Base-by-base conservation (phyloP, 2,797 vertebrate species). In the Octomys mimax region DNA sequence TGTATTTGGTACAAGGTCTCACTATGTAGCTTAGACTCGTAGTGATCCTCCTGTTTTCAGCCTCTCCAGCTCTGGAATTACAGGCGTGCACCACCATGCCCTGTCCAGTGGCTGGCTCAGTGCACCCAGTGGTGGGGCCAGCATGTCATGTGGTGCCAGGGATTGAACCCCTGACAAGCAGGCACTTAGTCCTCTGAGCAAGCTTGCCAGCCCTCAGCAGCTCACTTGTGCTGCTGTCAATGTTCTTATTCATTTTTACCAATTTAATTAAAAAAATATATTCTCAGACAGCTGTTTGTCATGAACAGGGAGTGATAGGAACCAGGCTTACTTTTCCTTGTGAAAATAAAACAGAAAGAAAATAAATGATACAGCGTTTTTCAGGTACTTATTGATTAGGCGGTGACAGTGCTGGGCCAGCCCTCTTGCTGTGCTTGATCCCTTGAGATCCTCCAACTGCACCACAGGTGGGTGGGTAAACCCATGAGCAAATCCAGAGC, bases 201-300 rank as follows among this genome's bases (percentile, higher is more conserved):
- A 54, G 13, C 54, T 54, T 52, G 10, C 11, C 11, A 5, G 54
- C 54, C 2, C 54, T 54, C 13, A 36, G 42, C 46, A 42, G 59
- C 46, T 52, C 77, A 57, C 36, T 79, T 79, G 62, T 75, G 75
- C 13, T 36, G 52, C 33, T 57, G 2, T 77, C 39, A 16, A 39
- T 59, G 62, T n/a, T 64, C 16, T 3, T 57, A 89, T 57, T 78
- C 61, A n/a, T 49, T 78, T 71, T 11, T 31, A 36, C 22, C 18
- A 52, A 80, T 79, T 61, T 88, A 77, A 92, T 86, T 73, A 94
- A 77, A 70, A 83, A 14, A 18, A 62, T 5, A 68, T 28, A 8
- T 31, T 61, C 68, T 81, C 24, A 61, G 33, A 95, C 9, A 24
- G 59, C 54, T 87, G 83, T 77, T 96, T 86, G 70, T 91, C 36